phyloP scores from a whole-genome alignment of 2,113 vertebrate genomes.

The Channa argus region DNA sequence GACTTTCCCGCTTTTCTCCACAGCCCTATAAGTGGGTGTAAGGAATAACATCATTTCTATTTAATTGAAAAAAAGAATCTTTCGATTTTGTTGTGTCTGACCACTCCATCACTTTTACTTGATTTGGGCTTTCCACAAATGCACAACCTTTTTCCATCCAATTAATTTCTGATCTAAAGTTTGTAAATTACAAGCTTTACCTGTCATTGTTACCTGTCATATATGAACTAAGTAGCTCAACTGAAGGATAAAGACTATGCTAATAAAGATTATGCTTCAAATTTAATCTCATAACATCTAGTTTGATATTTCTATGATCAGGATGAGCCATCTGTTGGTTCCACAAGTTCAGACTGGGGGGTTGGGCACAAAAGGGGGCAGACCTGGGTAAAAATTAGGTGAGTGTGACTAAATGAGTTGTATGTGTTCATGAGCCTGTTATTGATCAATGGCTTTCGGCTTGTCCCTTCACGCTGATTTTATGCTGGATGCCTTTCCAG shows the following conservation, averaged over 20 bases:
- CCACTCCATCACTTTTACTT: neutral
- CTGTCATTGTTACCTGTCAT: conserved; percentile 40
- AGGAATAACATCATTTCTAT: conserved; percentile 60
- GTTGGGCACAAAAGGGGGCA: conserved; percentile 18
- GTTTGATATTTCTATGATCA: conserved; percentile 81
- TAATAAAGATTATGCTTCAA: conserved; percentile 64
- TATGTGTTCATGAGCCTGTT: neutral
- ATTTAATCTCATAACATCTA: conserved; percentile 76
- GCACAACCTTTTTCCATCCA: neutral
- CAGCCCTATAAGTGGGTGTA: conserved; percentile 78
- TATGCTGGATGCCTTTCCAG: too few relatives aligned
- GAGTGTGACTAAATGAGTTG: conserved; percentile 22
- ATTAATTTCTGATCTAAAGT: conserved; percentile 26
- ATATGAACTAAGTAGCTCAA: conserved; percentile 60
- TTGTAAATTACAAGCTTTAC: conserved; percentile 21
- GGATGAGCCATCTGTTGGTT: conserved; percentile 77
- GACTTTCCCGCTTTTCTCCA: conserved; percentile 85
- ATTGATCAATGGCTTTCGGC: too few relatives aligned
- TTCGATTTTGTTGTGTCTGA: neutral
- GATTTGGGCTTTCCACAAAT: neutral
- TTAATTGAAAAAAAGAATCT: conserved; percentile 11
- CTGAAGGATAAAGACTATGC: conserved; percentile 48
- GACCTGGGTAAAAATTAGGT: conserved; percentile 28
- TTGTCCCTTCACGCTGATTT: too few relatives aligned
- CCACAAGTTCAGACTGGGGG: neutral